These are phyloP conservation scores for Lithobates sylvaticus DNA, from an alignment of 2,797 vertebrate genomes.

Conservation along the genomic window DNA sequence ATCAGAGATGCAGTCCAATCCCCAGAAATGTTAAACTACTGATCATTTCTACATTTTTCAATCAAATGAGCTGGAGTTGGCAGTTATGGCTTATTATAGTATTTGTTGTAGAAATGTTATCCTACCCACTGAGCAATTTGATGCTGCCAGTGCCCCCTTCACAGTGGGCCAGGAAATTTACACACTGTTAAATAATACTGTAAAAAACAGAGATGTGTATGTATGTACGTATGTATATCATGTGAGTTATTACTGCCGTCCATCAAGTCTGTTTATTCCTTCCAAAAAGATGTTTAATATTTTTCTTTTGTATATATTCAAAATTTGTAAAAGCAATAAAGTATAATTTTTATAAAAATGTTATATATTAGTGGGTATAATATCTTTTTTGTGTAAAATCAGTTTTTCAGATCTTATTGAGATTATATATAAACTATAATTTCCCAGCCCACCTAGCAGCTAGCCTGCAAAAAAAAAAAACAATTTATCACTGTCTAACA, in stretches of 20 bases:
- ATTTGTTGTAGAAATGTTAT: not conserved
- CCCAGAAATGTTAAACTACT: not conserved
- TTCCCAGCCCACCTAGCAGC: too few species aligned
- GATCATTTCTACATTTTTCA: not conserved
- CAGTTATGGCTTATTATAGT: not conserved
- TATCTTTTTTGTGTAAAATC: not conserved
- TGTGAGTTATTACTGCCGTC: conserved; percentile 3
- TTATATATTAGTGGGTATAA: not conserved
- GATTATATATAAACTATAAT: too few species aligned
- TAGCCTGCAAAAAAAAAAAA: too few species aligned
- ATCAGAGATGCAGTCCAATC: not conserved
- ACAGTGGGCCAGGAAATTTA: not conserved
- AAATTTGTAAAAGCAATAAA: conserved; percentile 72
- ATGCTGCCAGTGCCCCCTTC: not conserved
- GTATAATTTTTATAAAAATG: conserved; percentile 63
- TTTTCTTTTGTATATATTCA: conserved; percentile 78
- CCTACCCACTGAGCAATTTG: not conserved
- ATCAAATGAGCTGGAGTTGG: too few species aligned
- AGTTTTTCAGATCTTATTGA: too few species aligned
- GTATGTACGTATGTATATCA: conserved; percentile 5
- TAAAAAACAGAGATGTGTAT: not conserved
- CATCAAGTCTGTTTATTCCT: not conserved
- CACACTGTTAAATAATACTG: conserved; percentile 5
- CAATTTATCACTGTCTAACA: too few species aligned
- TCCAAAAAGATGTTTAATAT: conserved; percentile 53